Conservation (phyloP, 2,113 vertebrate species). For the Psephotus haematonotus region DNA sequence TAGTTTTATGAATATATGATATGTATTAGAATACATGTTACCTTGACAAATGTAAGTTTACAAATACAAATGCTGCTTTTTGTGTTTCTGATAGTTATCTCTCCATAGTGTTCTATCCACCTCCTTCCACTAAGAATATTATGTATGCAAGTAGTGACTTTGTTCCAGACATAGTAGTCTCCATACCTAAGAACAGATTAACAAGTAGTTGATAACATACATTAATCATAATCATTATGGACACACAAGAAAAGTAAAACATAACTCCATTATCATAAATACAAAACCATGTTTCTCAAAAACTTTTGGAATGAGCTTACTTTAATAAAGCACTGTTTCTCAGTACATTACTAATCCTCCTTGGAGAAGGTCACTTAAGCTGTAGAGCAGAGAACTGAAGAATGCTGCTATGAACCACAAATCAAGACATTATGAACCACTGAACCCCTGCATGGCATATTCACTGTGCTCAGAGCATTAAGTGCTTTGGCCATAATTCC, state of each 20-base stretch:
- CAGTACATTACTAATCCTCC: not conserved
- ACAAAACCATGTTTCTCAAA: not conserved
- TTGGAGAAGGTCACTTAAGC: not conserved
- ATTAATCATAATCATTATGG: not conserved
- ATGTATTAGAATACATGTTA: slow-evolving; percentile 48
- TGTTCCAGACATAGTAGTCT: slow-evolving; percentile 98
- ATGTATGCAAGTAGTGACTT: slow-evolving; percentile 98
- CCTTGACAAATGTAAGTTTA: slow-evolving; percentile 98
- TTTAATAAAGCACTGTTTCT: not conserved
- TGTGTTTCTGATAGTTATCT: slow-evolving; percentile 94
- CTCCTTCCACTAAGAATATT: slow-evolving; percentile 97
- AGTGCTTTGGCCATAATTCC: not conserved
- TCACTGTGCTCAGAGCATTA: not conserved
- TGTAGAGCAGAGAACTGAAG: not conserved
- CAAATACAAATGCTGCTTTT: slow-evolving; percentile 93
- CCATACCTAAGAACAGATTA: slow-evolving; percentile 84
- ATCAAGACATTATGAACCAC: not conserved
- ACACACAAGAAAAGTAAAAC: not conserved
- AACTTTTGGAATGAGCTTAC: not conserved
- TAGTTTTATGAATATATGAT: not conserved
- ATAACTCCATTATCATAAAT: not conserved
- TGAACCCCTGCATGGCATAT: not conserved
- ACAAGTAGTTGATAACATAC: not conserved
- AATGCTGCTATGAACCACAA: not conserved
- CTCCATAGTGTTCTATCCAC: slow-evolving; percentile 99